Base-by-base conservation (phyloP, 2,888 invertebrate species). In the Pseudococcus longispinus region DNA sequence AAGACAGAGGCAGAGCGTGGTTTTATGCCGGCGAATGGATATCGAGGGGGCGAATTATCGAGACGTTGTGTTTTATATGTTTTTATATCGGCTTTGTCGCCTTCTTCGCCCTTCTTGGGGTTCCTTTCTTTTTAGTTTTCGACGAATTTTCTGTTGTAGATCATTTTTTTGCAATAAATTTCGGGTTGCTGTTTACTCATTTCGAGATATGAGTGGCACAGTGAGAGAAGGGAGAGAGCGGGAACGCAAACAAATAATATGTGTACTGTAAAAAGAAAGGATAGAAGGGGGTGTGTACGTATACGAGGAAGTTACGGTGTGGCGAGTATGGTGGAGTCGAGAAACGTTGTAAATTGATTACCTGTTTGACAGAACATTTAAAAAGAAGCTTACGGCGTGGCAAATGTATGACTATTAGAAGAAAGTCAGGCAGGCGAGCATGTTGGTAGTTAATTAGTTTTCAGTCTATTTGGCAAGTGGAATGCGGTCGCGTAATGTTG, bases 401-500 rank as follows among this genome's bases (percentile, higher is more conserved):
- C 44, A 51, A 20, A 60, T 60, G 60, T 60, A 46, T 46, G 9
- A n/a, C n/a, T n/a, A 51, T n/a, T 37, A 9, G 8, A 8, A 37
- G 37, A 37, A 37, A 37, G 37, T 5, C 13, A 46, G 44, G 44
- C 13, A 46, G 15, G 44, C 44, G 44, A 13, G 15, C 18, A 4
- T 23, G 60, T 60, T 23, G 60, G 29, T 18, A 70, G 70, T 70
- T 70, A 70, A 70, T 70, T 70, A 29, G 70, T 70, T 70, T 70
- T 70, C 29, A 29, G 70, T 70, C 29, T 32, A 70, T 70, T 70
- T 70, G 70, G 29, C 70, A 65, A 65, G 13, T 11, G 65, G 26
- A 65, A 65, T 26, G 65, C 60, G 65, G 26, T 13, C 51, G 37
- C 37, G 37, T 9, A 37, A 37, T 37, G 37, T 37, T 37, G 37